phyloP scores from a whole-genome alignment of 2,888 invertebrate species.

The Nematopogon swammerdamellus region DNA sequence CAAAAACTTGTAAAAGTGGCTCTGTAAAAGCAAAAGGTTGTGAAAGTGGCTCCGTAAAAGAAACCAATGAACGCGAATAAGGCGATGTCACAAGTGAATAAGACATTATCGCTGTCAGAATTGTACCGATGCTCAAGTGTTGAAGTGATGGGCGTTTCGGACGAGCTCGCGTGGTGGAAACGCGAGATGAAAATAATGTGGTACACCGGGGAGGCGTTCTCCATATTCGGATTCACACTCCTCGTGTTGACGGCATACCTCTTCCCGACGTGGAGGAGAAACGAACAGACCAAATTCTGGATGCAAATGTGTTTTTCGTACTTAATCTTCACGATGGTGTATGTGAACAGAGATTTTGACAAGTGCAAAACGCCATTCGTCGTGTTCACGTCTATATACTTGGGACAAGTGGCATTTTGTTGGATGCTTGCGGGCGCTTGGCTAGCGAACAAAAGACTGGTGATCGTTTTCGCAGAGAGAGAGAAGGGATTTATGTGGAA shows the following conservation, averaged over 20 bases:
- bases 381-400: background rate
- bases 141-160: background rate
- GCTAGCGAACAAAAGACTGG: background rate
- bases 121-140: background rate
- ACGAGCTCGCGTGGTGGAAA: background rate
- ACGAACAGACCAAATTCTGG: background rate
- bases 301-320: background rate
- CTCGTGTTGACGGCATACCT: background rate
- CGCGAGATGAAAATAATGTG: background rate
- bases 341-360: background rate
- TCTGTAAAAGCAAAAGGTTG: too few species aligned
- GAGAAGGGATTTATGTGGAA: background rate
- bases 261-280: background rate
- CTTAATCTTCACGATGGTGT: background rate
- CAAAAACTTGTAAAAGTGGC: too few species aligned
- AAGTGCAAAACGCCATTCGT: background rate
- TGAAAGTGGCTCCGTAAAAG: background rate
- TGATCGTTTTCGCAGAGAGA: background rate
- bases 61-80: too few species aligned
- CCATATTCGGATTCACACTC: background rate
- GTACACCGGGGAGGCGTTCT: background rate
- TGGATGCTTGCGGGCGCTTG: background rate
- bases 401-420: background rate
- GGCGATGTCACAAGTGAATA: too few species aligned
- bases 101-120: background rate